These are phyloP conservation scores for Enteromius afrohamiltoni DNA, from an alignment of 2,797 vertebrate genomes.

Conservation along the genomic window DNA sequence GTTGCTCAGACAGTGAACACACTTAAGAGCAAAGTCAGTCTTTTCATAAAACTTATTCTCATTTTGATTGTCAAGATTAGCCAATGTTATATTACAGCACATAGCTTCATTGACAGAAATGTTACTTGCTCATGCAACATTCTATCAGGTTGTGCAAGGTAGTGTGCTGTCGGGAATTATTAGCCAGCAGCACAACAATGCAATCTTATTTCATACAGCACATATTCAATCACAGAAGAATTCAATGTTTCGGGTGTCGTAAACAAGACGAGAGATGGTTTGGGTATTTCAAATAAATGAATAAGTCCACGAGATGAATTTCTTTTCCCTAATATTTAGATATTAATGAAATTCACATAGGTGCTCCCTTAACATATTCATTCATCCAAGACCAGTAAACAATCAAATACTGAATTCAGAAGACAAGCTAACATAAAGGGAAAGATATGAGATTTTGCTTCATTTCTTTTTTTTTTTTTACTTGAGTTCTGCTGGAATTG, in stretches of 20 bases:
- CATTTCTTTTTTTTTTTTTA: slow-evolving; percentile 60
- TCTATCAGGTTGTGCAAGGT: slow-evolving; percentile 71
- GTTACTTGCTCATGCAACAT: slow-evolving; percentile 65
- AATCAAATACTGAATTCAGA: slow-evolving; percentile 73
- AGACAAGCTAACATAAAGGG: slow-evolving; percentile 76
- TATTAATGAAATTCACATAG: slow-evolving; percentile 74
- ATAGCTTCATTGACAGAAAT: slow-evolving; percentile 70
- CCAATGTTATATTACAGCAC: slow-evolving; percentile 67
- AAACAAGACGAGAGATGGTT: slow-evolving; percentile 71
- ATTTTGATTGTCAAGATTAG: slow-evolving; percentile 64
- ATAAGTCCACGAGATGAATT: slow-evolving; percentile 69
- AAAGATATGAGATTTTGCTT: slow-evolving; percentile 81
- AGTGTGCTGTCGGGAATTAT: slow-evolving; percentile 78
- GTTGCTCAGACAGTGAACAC: neutral
- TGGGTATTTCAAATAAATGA: slow-evolving; percentile 72
- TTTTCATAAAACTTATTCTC: slow-evolving; percentile 9
- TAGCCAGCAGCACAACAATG: slow-evolving; percentile 76
- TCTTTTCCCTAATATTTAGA: slow-evolving; percentile 66
- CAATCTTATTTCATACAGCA: slow-evolving; percentile 77
- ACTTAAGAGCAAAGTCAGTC: neutral
- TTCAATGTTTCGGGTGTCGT: slow-evolving; percentile 70
- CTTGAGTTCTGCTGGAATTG: slow-evolving; percentile 77
- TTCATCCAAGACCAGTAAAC: slow-evolving; percentile 71
- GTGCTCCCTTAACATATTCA: slow-evolving; percentile 69
- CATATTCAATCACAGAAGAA: slow-evolving; percentile 73